Base-by-base conservation (phyloP, 2,888 invertebrate species). In the Drosophila villosipedis region DNA sequence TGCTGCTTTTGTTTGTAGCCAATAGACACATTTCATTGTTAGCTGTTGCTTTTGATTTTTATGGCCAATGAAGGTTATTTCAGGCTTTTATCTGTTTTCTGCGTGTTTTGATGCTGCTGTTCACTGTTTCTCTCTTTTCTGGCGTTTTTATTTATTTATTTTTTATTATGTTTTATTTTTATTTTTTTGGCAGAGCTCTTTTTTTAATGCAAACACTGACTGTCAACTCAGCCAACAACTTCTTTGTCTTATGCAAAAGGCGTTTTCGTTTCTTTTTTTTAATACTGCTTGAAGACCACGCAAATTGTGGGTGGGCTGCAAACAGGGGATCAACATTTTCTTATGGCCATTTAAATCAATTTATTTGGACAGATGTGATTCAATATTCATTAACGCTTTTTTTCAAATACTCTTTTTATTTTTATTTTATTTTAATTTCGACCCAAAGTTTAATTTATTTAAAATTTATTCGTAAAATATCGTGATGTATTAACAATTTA, bases 51-150 rank as follows among this genome's bases (percentile, higher is more conserved):
- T 79, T 81, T 81, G 80, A 76, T 82, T 83, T 84, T 89, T 89
- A 89, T 90, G 73, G 83, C 89, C 86, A 82, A 80, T 83, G 88
- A 89, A 89, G 88, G 88, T 83, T 83, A 82, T 80, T 81, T 85
- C 60, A 68, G 76, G 71, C 82, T 87, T 84, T 88, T 78, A 78
- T 83, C 69, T 84, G 57, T 65, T 74, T 76, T 65, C 41, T 66
- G n/a, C 28, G 30, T 31, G 37, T 33, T 47, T 57, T 73, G 22
- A 52, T 72, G 84, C 70, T 73, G 68, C 61, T 66, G 53, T 49
- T 68, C 52, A 39, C 22, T 50, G 30, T 57, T 43, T 65, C 65
- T 28, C 50, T 37, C 39, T 68, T 61, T 68, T 64, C 63, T 72
- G 22, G 30, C 49, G 12, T 55, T 64, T 54, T 61, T 12, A 35